A percentile compares a stretch with the other conserved stretches of the same genome.
These are phyloP conservation scores for Psittacula derbiana DNA, from an alignment of 2,797 vertebrate species.

Conservation along the genomic window DNA sequence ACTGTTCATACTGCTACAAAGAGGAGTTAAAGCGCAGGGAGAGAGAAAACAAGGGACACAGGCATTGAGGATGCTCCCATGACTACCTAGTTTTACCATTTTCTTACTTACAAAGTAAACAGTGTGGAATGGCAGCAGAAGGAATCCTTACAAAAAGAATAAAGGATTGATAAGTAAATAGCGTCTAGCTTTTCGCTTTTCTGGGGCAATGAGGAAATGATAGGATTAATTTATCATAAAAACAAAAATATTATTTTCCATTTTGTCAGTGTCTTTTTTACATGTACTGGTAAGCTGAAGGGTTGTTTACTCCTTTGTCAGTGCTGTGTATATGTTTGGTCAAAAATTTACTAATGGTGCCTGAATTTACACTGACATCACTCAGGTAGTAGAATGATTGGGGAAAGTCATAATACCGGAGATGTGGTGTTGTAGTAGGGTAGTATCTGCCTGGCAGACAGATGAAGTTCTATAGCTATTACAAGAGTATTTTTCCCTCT, in stretches of 20 bases:
- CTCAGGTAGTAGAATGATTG: slow-evolving; percentile 83
- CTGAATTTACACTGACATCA: slow-evolving; percentile 84
- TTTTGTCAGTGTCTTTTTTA: slow-evolving; percentile 77
- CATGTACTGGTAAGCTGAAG: slow-evolving; percentile 72
- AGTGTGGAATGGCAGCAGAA: slow-evolving; percentile 50
- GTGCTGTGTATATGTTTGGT: slow-evolving; percentile 79
- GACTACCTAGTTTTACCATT: slow-evolving; percentile 69
- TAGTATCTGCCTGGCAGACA: slow-evolving; percentile 73
- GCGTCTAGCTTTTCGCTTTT: slow-evolving; percentile 54
- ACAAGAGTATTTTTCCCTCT: slow-evolving; percentile 72
- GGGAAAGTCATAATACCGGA: slow-evolving; percentile 72
- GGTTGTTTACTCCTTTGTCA: slow-evolving; percentile 78
- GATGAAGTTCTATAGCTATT: slow-evolving; percentile 70
- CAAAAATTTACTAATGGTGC: slow-evolving; percentile 82
- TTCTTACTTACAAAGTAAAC: slow-evolving; percentile 71
- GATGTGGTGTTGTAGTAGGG: slow-evolving; percentile 56
- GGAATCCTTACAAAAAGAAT: slow-evolving; percentile 48
- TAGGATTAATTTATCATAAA: slow-evolving; percentile 65
- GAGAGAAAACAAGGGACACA: slow-evolving; percentile 87
- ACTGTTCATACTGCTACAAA: slow-evolving; percentile 97
- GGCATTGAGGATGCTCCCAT: slow-evolving; percentile 81
- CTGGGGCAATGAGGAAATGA: slow-evolving; percentile 28
- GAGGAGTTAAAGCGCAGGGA: slow-evolving; percentile 96
- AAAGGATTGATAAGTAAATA: slow-evolving; percentile 58
- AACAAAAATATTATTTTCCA: slow-evolving; percentile 63